Evolutionary conservation across 2,888 invertebrate species (phyloP).

Genomic region (Dasysyrphus tricinctus): DNA sequence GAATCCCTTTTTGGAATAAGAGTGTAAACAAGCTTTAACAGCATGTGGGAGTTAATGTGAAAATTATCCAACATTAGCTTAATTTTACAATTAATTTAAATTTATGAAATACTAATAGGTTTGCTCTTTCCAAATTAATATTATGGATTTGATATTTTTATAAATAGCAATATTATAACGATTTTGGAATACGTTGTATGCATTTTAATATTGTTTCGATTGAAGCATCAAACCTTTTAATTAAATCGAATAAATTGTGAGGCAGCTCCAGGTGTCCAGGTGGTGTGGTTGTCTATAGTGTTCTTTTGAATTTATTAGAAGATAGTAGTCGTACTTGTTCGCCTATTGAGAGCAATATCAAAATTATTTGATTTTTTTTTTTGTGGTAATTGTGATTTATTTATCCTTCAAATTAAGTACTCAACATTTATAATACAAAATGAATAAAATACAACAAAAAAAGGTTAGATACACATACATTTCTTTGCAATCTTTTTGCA

Average conservation of each 20-base stretch:
- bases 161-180: constrained; percentile 9
- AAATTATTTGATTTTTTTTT: neutral
- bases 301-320: neutral
- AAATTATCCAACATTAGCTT: constrained; percentile 22
- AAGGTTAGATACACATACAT: neutral
- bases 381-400: neutral
- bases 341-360: neutral
- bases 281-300: neutral
- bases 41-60: neutral
- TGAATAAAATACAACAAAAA: constrained; percentile 14
- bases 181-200: constrained; percentile 5
- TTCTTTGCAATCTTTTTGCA: no score
- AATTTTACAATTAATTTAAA: constrained; percentile 22
- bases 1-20: neutral
- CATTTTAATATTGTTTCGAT: constrained; percentile 16
- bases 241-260: neutral
- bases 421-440: neutral
- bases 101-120: constrained; percentile 9
- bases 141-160: constrained; percentile 22
- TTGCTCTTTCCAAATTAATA: neutral
- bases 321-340: neutral
- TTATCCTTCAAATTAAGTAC: neutral
- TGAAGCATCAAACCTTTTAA: neutral
- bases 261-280: neutral
- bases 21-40: constrained; percentile 10